Conservation (phyloP, 2,797 vertebrate genomes). For the Poecile montanus region DNA sequence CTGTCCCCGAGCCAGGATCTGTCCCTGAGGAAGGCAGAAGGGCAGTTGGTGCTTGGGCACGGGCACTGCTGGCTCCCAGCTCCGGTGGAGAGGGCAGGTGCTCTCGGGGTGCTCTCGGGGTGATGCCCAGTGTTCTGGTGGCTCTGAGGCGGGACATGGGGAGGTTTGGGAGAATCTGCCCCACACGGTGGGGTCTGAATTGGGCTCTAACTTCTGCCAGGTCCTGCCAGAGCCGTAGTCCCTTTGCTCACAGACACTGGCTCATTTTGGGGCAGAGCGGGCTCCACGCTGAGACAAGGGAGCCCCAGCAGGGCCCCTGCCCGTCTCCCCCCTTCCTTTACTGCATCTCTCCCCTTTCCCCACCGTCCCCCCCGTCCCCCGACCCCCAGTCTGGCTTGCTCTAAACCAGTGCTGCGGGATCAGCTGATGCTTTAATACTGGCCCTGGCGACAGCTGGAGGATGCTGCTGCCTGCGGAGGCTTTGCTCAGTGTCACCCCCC, state of each 20-base stretch:
- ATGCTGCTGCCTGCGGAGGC: slow-evolving; percentile 33
- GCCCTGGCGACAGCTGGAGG: slow-evolving; percentile 57
- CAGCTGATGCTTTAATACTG: slow-evolving; percentile 64
- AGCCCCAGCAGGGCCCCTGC: background rate
- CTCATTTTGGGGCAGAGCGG: background rate
- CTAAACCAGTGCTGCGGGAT: slow-evolving; percentile 27
- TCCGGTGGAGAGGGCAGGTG: accelerated
- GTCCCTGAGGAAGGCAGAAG: background rate
- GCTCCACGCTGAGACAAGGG: background rate
- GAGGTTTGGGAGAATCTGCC: background rate
- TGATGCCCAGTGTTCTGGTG: background rate
- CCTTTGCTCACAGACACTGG: background rate
- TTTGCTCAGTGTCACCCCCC: background rate
- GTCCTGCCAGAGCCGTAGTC: accelerated
- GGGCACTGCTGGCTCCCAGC: accelerated
- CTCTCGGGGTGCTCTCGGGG: background rate
- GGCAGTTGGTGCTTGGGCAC: background rate
- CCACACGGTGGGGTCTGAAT: background rate
- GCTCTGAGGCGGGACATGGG: accelerated
- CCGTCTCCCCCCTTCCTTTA: accelerated
- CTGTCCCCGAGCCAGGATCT: accelerated
- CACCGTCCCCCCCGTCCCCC: too few relatives aligned
- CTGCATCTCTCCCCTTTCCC: background rate
- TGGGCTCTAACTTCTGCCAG: background rate
- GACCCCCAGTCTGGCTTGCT: background rate